Conservation (phyloP, 2,888 invertebrate genomes). For the Euclidia mi region DNA sequence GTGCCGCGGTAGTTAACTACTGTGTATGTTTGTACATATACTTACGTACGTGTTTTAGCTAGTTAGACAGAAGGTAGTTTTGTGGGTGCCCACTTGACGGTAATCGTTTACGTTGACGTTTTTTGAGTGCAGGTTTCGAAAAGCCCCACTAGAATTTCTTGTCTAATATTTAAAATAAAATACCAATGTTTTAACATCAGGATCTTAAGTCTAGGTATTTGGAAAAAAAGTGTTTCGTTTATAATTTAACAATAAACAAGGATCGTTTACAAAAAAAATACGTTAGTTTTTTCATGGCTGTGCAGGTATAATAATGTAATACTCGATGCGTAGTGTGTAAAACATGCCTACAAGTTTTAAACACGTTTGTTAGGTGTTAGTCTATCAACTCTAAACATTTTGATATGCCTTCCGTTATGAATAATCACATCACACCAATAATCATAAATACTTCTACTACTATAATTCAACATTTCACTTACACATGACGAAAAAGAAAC, state of each 20-base stretch:
- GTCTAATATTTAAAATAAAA: too few relatives aligned
- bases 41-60: constrained; percentile 61
- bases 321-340: too few relatives aligned
- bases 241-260: too few relatives aligned
- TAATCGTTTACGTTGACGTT: constrained; percentile 36
- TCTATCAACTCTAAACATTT: constrained; percentile 3
- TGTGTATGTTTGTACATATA: constrained; percentile 66
- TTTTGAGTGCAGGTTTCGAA: neutral
- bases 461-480: constrained; percentile 13
- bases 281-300: too few relatives aligned
- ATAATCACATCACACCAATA: constrained; percentile 20
- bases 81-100: constrained; percentile 40
- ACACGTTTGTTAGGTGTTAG: neutral
- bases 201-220: too few relatives aligned
- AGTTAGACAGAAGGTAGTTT: constrained; percentile 41
- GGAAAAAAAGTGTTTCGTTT: too few relatives aligned
- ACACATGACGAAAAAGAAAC: constrained; percentile 4
- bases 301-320: too few relatives aligned
- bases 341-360: neutral
- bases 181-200: too few relatives aligned
- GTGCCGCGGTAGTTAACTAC: constrained; percentile 57
- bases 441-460: constrained; percentile 11
- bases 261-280: too few relatives aligned
- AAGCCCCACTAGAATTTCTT: too few relatives aligned
- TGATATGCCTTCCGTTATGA: constrained; percentile 10